Evolutionary conservation across 2,888 invertebrate species (phyloP).

Genomic region (Mystacides longicornis): DNA sequence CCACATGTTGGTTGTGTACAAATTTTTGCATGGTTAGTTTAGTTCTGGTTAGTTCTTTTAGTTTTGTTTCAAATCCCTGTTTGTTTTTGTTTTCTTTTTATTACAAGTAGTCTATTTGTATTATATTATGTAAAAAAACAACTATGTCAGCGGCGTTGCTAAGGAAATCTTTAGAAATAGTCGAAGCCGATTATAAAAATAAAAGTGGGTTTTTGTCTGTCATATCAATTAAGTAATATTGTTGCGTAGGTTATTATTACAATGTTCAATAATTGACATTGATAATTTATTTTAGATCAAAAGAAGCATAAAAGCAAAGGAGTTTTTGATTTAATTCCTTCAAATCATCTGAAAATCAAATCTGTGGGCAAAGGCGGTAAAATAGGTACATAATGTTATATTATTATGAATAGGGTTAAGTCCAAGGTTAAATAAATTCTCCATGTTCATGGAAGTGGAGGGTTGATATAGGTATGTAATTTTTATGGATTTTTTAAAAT

Average conservation of each 20-base stretch:
- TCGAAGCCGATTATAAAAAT: conserved; percentile 35
- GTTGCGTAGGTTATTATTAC: neutral
- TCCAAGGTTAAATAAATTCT: too few species aligned
- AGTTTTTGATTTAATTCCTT: conserved; percentile 32
- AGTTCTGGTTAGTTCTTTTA: too few species aligned
- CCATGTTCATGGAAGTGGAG: too few species aligned
- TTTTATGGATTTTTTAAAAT: too few species aligned
- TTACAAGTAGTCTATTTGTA: neutral
- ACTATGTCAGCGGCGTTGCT: conserved; percentile 49
- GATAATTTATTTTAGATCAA: conserved; percentile 35
- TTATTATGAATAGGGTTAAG: too few species aligned
- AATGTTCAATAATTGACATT: neutral
- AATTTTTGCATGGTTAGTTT: too few species aligned
- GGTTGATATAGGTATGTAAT: too few species aligned
- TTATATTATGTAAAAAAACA: neutral
- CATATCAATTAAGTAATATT: neutral
- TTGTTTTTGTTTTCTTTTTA: neutral
- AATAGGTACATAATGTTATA: too few species aligned
- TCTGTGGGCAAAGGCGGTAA: conserved; percentile 29
- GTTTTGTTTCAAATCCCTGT: too few species aligned
- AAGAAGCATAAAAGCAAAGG: conserved; percentile 34
- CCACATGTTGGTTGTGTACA: too few species aligned
- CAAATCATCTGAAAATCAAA: conserved; percentile 29
- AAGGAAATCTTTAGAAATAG: conserved; percentile 49
- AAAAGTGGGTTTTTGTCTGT: conserved; percentile 28